Base-by-base conservation (phyloP, 2,888 invertebrate genomes). In the Chrysina gloriosa region DNA sequence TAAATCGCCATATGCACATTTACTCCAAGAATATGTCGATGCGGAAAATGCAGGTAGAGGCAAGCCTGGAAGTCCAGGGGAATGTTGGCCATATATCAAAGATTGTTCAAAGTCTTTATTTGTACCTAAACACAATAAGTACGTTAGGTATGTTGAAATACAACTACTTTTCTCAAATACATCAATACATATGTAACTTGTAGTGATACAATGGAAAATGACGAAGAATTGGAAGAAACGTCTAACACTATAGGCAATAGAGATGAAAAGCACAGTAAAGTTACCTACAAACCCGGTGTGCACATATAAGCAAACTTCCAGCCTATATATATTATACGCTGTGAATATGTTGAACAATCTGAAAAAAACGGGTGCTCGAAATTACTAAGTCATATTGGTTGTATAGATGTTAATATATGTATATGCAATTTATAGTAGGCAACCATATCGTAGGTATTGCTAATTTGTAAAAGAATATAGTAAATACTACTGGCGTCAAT, bases 11-110 rank as follows among this genome's bases (percentile, higher is more conserved):
- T 94, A 90, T 78, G 87, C 94, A 0, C 85, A 88, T 61, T 84
- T 92, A 6, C 82, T 95, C 63, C 82, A 86, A 1, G 94, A 94
- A 76, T 94, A 95, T 76, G 92, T 94, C 0, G 88, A 89, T 64
- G 95, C 95, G 0, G 94, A 95, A 82, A 88, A 88, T 67, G 89
- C 91, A 4, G 94, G 94, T 0, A 89, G 89, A 76, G 88, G 87
- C 2, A 75, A 79, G 61, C 84, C 84, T 9, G 81, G 83, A 27
- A 67, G 63, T 58, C 87, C 89, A 0, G 92, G 92, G 3, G 94
- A 95, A 82, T 95, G 95, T 80, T 94, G 93, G 89, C 92, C 92
- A 0, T 95, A 94, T 80, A 91, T 91, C 83, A 89, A 92, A 77
- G 88, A 89, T 58, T 95, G 95, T 77, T 91, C 94, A 11, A 92